These are phyloP conservation scores for Ophion ventricosus DNA, from an alignment of 2,888 invertebrate genomes.

Conservation along the genomic window DNA sequence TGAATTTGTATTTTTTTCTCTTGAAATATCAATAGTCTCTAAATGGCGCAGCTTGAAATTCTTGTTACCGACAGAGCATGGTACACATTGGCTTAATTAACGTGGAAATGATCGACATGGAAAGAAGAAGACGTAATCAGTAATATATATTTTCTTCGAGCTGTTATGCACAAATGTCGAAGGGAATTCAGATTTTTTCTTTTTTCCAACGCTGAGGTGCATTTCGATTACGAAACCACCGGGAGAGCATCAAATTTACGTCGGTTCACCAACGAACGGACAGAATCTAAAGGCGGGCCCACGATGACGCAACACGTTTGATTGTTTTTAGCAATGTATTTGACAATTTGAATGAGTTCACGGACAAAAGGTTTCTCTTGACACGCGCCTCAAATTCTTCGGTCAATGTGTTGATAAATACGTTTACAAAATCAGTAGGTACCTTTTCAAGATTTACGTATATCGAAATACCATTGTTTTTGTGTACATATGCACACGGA, in stretches of 20 bases:
- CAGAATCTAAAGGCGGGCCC: not conserved
- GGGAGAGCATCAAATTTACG: not conserved
- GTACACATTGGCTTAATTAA: no score
- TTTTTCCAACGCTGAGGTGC: not conserved
- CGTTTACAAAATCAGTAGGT: no score
- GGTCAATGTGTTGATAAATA: not conserved
- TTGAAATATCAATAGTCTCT: no score
- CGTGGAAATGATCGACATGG: no score
- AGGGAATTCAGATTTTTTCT: not conserved
- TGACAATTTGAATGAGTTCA: not conserved
- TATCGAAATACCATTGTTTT: no score
- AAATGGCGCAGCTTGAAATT: no score
- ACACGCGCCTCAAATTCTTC: not conserved
- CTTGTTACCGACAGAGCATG: no score
- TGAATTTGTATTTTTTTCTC: no score
- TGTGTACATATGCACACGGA: no score
- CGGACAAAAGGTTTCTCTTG: not conserved
- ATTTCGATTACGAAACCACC: not conserved
- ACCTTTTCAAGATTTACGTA: no score
- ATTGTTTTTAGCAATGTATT: conserved; percentile 9
- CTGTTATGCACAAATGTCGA: not conserved
- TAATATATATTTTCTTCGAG: not conserved
- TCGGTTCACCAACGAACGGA: not conserved
- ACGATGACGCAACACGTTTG: not conserved
- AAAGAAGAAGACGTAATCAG: not conserved